These are phyloP conservation scores for Mimachlamys varia DNA, from an alignment of 2,888 invertebrate genomes.

Conservation along the genomic window DNA sequence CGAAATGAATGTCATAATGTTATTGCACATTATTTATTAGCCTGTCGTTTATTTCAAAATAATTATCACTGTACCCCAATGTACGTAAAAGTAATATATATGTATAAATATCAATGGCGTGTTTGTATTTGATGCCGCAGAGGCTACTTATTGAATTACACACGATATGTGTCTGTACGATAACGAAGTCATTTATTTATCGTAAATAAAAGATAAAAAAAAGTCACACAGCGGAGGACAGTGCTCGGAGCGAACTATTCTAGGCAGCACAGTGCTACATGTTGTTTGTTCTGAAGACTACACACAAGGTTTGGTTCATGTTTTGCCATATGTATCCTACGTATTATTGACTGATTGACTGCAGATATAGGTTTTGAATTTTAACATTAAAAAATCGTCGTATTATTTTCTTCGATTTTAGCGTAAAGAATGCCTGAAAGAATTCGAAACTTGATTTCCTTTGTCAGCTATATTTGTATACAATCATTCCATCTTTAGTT, in stretches of 20 bases:
- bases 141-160: neutral
- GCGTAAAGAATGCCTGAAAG: too few species aligned
- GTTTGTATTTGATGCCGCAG: neutral
- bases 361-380: too few species aligned
- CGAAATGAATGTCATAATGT: neutral
- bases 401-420: too few species aligned
- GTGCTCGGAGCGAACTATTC: neutral
- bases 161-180: neutral
- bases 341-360: too few species aligned
- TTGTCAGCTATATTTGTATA: too few species aligned
- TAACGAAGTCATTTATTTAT: neutral
- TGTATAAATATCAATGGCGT: neutral
- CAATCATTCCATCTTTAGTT: too few species aligned
- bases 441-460: too few species aligned
- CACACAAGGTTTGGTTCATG: too few species aligned
- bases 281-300: too few species aligned
- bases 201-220: neutral
- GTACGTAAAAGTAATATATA: neutral
- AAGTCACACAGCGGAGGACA: neutral
- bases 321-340: too few species aligned
- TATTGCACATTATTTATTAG: neutral
- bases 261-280: too few species aligned
- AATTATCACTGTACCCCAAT: neutral
- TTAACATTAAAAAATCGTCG: too few species aligned
- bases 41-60: neutral